phyloP scores from a whole-genome alignment of 2,888 invertebrate species.

The Apamea crenata region DNA sequence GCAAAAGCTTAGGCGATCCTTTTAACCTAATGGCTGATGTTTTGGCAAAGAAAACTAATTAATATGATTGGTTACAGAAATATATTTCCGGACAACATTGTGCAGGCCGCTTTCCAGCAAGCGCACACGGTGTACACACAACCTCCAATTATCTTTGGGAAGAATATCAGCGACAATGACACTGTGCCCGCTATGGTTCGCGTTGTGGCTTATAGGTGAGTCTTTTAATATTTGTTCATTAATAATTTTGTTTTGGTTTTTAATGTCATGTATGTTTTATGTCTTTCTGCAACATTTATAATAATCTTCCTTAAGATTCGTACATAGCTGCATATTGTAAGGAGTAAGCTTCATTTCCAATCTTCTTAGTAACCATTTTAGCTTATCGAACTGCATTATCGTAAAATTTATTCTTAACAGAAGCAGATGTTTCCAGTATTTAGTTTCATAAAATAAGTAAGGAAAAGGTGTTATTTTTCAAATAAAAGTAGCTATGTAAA shows the following conservation, averaged over 20 bases:
- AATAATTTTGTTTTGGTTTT: neutral
- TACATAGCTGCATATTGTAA: too few species aligned
- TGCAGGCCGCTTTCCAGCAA: conserved; percentile 97
- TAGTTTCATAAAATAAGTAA: neutral
- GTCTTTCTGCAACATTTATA: too few species aligned
- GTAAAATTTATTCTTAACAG: neutral
- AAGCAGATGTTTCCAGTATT: neutral
- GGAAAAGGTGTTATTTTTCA: neutral
- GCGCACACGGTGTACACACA: conserved; percentile 94
- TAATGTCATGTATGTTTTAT: too few species aligned
- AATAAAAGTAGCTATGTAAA: neutral
- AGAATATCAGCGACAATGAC: conserved; percentile 89
- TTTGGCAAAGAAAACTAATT: conserved; percentile 1
- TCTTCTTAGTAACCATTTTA: neutral
- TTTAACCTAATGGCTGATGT: conserved; percentile 5
- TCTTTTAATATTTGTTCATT: neutral
- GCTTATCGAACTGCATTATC: neutral
- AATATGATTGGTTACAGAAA: conserved; percentile 91
- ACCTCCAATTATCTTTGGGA: conserved; percentile 86
- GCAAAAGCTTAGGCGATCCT: neutral
- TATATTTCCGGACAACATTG: conserved; percentile 97
- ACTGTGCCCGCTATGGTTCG: conserved; percentile 81
- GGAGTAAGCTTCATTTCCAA: neutral
- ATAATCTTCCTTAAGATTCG: neutral
- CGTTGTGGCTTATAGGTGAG: conserved; percentile 85